Evolutionary conservation across 2,113 vertebrate species (phyloP).

Genomic region (Takifugu flavidus): DNA sequence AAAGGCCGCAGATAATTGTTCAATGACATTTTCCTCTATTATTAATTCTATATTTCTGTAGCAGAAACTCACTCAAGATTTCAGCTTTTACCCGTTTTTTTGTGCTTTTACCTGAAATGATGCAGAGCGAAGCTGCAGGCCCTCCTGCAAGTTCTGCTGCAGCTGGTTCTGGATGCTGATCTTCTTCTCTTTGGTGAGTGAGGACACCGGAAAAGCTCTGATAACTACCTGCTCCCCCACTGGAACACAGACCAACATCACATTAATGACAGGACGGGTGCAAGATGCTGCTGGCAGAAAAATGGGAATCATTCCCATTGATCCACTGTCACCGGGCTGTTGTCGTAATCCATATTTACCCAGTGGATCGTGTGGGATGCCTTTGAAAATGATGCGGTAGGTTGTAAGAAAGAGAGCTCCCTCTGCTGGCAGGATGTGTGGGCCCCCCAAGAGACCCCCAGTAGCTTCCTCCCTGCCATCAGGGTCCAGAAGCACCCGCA

Average conservation of each 20-base stretch:
- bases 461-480: constrained; percentile 94
- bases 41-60: too few relatives aligned
- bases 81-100: not conserved
- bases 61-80: not conserved
- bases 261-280: not conserved
- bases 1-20: constrained; percentile 6
- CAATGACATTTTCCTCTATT: too few relatives aligned
- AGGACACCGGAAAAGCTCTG: constrained; percentile 91
- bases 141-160: constrained; percentile 95
- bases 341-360: constrained; percentile 66
- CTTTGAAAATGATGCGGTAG: constrained; percentile 96
- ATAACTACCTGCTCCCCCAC: constrained; percentile 93
- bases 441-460: constrained; percentile 90
- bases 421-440: constrained; percentile 96
- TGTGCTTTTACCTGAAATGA: constrained; percentile 85
- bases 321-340: too few relatives aligned
- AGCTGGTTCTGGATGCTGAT: constrained; percentile 94
- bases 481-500: constrained; percentile 91
- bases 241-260: constrained; percentile 54
- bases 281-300: too few relatives aligned
- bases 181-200: constrained; percentile 95
- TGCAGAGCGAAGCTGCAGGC: constrained; percentile 90
- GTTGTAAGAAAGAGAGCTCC: constrained; percentile 96
- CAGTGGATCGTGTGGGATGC: constrained; percentile 91
- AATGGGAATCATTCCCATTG: too few relatives aligned